Evolutionary conservation across 1,140 invertebrate species (phyloP), one percentile per base, ranked within the genome.

Genomic region (Ostrea denselamellosa): DNA sequence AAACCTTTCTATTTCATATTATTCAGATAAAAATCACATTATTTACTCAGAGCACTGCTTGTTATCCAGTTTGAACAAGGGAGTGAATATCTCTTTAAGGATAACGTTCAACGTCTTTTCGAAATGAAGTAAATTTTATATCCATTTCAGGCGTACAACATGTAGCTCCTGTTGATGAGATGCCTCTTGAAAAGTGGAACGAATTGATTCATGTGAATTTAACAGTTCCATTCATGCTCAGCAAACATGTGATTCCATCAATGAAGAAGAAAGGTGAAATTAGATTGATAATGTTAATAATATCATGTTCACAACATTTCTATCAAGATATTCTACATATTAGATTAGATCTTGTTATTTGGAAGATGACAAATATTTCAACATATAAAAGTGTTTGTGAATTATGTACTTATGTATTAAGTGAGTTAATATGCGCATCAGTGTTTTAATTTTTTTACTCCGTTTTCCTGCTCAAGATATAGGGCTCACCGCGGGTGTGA

Each of bases 171-270:
- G 88, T 93, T 10, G 93, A 94, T 44, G 89, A 93, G 9, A 94
- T 94, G 88, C 92, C 94, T 8, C 83, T 91, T 19, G 94, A 94
- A 12, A 93, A 92, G 82, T 95, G 93, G 93, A 91, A 94, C 25
- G 86, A 88, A 22, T 87, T 95, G 65, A 85, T 95, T 19, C 85
- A 86, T 14, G 87, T 95, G 9, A 93, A 94, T 90, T 81, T 95
- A 9, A 91, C 92, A 4, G 91, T 94, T 4, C 92, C 93, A 12
- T 95, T 95, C 85, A 91, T 91, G 53, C 88, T 94, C 3, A 93
- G 87, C 19, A 90, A 93, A 84, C 87, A 88, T 28, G 90, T 92
- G n/a, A 83, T 94, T 9, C 92, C 94, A 10, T 62, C 88, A 25
- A 95, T 95, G 95, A 92, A 92, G 85, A 25, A 85, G 17, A 93